These are phyloP conservation scores for Hylaeus anthracinus DNA, from an alignment of 1,140 invertebrate genomes.

Conservation along the genomic window DNA sequence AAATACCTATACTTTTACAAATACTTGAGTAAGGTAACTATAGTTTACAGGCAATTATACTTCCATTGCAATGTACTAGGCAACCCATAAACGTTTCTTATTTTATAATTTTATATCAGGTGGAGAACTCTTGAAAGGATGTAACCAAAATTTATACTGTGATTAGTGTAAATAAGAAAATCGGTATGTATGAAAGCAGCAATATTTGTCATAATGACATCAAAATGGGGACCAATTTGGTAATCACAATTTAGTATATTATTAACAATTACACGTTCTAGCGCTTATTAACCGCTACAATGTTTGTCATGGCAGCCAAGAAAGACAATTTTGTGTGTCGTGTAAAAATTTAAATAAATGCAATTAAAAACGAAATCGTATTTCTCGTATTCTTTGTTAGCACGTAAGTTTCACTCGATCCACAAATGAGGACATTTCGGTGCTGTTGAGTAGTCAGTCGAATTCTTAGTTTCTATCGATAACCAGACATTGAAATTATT, in stretches of 20 bases:
- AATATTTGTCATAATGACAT: not conserved
- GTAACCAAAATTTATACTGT: not conserved
- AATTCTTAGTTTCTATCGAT: constrained; percentile 26
- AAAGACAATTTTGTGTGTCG: not conserved
- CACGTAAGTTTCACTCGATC: not conserved
- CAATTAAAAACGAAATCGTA: not conserved
- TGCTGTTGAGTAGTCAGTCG: not conserved
- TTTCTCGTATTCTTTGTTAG: not conserved
- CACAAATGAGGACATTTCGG: not conserved
- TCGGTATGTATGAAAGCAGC: not conserved
- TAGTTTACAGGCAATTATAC: constrained; percentile 7
- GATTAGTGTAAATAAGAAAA: not conserved
- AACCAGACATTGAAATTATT: constrained; percentile 11
- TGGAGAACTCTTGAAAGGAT: not conserved
- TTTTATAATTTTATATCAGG: not conserved
- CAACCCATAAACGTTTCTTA: not conserved
- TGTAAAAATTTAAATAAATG: not conserved
- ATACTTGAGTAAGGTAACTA: not conserved
- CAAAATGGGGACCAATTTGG: not conserved
- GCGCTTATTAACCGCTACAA: not conserved
- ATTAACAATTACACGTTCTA: not conserved
- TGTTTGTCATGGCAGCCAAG: not conserved
- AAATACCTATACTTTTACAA: not conserved
- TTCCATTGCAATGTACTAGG: not conserved
- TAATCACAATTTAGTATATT: not conserved